Evolutionary conservation across 2,888 invertebrate genomes (phyloP).

Genomic region (Pogonocherus hispidulus): DNA sequence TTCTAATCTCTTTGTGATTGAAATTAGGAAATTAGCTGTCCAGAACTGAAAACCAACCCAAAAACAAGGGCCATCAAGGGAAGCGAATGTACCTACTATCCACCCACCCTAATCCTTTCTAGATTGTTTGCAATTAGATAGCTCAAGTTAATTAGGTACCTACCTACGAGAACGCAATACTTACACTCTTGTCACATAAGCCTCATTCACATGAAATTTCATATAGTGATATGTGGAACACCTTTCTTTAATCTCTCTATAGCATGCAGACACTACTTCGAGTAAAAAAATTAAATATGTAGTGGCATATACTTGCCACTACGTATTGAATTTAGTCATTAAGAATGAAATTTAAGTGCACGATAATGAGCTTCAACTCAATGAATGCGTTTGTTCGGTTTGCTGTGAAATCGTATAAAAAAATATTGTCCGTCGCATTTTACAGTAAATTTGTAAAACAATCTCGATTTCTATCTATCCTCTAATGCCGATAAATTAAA

Average conservation of each 20-base stretch:
- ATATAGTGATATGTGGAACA: neutral
- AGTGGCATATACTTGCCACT: neutral
- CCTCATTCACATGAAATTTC: too few species aligned
- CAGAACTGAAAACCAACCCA: too few species aligned
- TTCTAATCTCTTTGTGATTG: too few species aligned
- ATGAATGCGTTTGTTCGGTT: neutral
- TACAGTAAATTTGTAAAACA: constrained; percentile 1
- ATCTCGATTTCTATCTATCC: constrained; percentile 36
- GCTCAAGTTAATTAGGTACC: too few species aligned
- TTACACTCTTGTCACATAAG: too few species aligned
- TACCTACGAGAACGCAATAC: too few species aligned
- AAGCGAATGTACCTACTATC: too few species aligned
- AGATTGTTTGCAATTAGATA: too few species aligned
- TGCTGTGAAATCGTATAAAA: neutral
- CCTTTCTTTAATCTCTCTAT: neutral
- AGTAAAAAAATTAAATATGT: neutral
- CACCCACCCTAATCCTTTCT: too few species aligned
- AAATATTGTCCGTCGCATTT: neutral
- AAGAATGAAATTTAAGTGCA: neutral
- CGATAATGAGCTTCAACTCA: neutral
- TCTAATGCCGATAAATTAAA: constrained; percentile 24
- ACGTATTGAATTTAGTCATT: neutral
- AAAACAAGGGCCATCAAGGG: too few species aligned
- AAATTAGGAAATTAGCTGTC: too few species aligned
- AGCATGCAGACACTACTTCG: neutral